phyloP scores from a whole-genome alignment of 2,113 vertebrate species.

The Rhadina sibilatrix region DNA sequence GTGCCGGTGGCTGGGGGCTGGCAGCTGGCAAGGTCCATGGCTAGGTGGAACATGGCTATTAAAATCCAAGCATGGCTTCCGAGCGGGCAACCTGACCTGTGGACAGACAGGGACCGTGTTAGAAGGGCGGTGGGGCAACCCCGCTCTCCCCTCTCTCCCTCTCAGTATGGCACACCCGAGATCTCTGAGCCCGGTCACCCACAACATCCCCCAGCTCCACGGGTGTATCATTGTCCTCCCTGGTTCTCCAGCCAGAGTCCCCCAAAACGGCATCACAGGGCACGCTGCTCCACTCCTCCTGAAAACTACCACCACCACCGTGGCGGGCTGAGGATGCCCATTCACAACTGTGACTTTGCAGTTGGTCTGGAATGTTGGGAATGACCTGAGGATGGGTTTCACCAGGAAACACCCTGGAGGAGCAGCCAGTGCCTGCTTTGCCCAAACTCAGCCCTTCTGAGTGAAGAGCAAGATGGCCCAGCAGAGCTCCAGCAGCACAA shows the following conservation, averaged over 20 bases:
- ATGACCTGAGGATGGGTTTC: rapidly evolving
- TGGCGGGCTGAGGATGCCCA: not conserved
- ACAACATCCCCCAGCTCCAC: rapidly evolving
- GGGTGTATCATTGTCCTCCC: rapidly evolving
- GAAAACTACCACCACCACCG: rapidly evolving
- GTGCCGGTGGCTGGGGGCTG: conserved; percentile 56
- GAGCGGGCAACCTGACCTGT: conserved; percentile 74
- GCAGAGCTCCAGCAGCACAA: rapidly evolving
- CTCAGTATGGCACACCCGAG: rapidly evolving
- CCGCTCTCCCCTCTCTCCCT: rapidly evolving
- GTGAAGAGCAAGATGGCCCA: not conserved
- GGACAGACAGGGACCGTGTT: conserved; percentile 13
- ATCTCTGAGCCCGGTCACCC: not conserved
- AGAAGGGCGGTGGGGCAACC: not conserved
- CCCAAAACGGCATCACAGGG: rapidly evolving
- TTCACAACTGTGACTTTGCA: rapidly evolving
- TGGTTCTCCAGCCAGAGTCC: rapidly evolving
- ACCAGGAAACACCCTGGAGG: rapidly evolving
- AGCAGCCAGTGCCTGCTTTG: rapidly evolving
- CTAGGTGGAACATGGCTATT: conserved; percentile 81
- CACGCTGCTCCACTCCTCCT: rapidly evolving
- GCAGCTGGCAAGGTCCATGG: conserved; percentile 74
- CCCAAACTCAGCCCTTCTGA: not conserved
- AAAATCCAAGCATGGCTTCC: conserved; percentile 82
- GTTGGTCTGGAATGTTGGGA: rapidly evolving